Conservation (phyloP, 2,113 vertebrate genomes). For the Peromyscus californicus region DNA sequence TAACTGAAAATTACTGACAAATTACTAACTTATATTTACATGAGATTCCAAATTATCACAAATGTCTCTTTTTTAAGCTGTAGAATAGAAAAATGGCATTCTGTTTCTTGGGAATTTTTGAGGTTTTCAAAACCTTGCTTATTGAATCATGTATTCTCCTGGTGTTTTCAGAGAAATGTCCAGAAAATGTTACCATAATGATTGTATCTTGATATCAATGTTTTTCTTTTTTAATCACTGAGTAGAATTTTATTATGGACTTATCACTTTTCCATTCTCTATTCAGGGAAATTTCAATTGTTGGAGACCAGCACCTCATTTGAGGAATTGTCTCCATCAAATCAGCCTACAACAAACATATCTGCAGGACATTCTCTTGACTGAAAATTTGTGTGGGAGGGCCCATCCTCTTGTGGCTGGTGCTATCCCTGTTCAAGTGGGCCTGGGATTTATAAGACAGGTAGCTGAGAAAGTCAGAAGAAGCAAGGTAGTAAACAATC, state of each 20-base stretch:
- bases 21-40: neutral
- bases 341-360: neutral
- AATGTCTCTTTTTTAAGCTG: neutral
- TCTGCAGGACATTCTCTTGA: neutral
- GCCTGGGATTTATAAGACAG: accelerated
- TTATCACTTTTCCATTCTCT: neutral
- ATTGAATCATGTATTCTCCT: neutral
- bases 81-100: neutral
- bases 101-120: neutral
- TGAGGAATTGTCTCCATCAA: neutral
- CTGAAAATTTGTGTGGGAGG: neutral
- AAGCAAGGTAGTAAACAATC: neutral
- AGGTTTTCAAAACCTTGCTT: neutral
- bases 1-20: neutral
- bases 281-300: neutral
- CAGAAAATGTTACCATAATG: neutral
- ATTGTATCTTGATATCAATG: neutral
- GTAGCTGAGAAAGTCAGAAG: neutral
- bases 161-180: neutral
- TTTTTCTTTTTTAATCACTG: neutral
- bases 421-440: neutral
- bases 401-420: neutral
- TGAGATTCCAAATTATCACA: neutral
- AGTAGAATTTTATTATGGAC: neutral
- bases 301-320: too few relatives aligned